A percentile compares a stretch with the other conserved stretches of the same genome.
phyloP scores from a whole-genome alignment of 2,888 invertebrate species.

The Adineta ricciae region DNA sequence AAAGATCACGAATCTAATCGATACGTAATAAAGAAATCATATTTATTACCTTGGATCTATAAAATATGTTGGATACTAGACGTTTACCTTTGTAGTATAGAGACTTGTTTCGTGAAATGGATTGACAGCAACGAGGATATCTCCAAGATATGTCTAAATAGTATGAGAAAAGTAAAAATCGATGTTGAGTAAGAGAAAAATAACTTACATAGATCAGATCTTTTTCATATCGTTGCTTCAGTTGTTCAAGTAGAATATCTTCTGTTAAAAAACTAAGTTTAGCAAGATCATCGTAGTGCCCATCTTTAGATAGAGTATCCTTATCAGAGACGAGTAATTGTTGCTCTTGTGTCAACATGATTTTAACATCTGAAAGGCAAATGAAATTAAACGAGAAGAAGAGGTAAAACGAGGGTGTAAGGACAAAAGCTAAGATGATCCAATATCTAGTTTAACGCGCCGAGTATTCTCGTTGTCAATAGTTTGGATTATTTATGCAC shows the following conservation, averaged over 20 bases:
- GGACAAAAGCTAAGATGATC: not conserved
- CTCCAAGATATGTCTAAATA: conserved; percentile 37
- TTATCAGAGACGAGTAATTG: not conserved
- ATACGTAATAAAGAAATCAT: too few species aligned
- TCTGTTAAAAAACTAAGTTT: conserved; percentile 43
- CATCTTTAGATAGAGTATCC: not conserved
- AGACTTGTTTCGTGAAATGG: conserved; percentile 35
- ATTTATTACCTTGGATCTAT: too few species aligned
- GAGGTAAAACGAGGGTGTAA: not conserved
- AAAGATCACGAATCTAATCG: conserved; percentile 38
- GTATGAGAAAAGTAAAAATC: not conserved
- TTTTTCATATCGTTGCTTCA: conserved; percentile 40
- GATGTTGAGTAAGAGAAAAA: not conserved
- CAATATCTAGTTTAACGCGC: not conserved
- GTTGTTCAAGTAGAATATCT: conserved; percentile 40
- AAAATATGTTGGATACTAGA: too few species aligned
- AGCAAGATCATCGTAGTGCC: conserved; percentile 39
- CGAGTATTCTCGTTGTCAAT: not conserved
- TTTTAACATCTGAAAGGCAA: not conserved
- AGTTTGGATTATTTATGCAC: not conserved
- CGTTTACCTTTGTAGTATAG: conserved; percentile 33
- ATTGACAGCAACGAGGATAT: conserved; percentile 37
- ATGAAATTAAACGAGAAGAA: not conserved
- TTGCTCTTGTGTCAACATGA: not conserved
- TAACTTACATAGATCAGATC: conserved; percentile 44